Evolutionary conservation across 2,888 invertebrate species (phyloP).

Genomic region (Drosophila demipolita): DNA sequence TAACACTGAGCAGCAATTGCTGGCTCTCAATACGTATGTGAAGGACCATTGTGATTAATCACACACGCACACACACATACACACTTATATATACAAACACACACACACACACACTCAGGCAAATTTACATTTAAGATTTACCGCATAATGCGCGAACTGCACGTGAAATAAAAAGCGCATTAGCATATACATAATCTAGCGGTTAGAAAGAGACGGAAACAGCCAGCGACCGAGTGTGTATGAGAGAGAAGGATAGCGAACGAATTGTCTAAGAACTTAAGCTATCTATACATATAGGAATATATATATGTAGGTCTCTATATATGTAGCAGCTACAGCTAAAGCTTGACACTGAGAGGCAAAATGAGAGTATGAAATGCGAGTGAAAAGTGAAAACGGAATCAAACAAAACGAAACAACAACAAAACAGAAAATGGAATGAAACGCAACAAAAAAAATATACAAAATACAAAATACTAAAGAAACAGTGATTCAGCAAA

Average conservation of each 20-base stretch:
- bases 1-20: constrained; percentile 45
- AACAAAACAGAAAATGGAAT: constrained; percentile 27
- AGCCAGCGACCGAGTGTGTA: constrained; percentile 2
- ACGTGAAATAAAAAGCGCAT: constrained; percentile 36
- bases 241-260: constrained; percentile 8
- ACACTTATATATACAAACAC: background rate
- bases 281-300: constrained; percentile 6
- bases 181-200: constrained; percentile 4
- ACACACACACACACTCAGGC: background rate
- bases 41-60: constrained; percentile 17
- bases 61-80: constrained; percentile 20
- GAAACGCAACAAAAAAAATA: constrained; percentile 41
- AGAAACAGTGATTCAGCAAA: constrained; percentile 34
- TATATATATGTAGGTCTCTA: constrained; percentile 2
- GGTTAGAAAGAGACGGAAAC: constrained; percentile 4
- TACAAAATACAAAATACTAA: constrained; percentile 11
- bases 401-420: background rate
- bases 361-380: constrained; percentile 36
- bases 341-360: constrained; percentile 41
- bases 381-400: constrained; percentile 27
- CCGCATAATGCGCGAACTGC: constrained; percentile 11
- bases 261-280: constrained; percentile 15
- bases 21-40: constrained; percentile 18
- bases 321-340: constrained; percentile 35
- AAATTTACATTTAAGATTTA: background rate